These are phyloP conservation scores for Hymenopus coronatus DNA, from an alignment of 2,888 invertebrate genomes.

Conservation along the genomic window DNA sequence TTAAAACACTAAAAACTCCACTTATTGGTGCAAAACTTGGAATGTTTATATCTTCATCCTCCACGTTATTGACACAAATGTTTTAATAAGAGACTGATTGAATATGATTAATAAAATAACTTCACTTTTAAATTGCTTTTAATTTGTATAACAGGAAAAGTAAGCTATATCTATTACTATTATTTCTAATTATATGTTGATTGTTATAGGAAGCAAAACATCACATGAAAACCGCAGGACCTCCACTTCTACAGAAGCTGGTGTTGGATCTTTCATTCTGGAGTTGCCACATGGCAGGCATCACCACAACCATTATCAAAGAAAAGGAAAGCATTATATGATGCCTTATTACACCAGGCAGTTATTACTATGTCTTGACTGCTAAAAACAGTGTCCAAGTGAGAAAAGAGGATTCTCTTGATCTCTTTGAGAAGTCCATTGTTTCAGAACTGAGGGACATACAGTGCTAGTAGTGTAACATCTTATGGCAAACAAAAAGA, in stretches of 20 bases:
- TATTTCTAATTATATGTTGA: background rate
- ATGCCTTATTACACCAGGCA: background rate
- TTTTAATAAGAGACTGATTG: no score
- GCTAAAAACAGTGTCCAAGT: background rate
- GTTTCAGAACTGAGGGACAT: background rate
- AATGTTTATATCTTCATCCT: no score
- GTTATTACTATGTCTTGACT: background rate
- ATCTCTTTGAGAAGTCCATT: background rate
- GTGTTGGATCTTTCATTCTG: background rate
- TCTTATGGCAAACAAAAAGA: background rate
- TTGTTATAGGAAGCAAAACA: background rate
- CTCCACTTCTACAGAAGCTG: background rate
- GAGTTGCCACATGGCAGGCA: background rate
- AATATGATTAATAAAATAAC: no score
- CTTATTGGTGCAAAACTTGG: no score
- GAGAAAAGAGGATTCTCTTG: background rate
- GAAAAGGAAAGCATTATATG: background rate
- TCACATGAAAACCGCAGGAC: background rate
- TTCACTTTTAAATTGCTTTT: no score
- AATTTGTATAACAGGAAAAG: no score
- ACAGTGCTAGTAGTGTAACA: background rate
- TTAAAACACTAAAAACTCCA: no score
- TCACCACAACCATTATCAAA: background rate
- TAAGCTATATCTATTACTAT: background rate
- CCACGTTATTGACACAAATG: no score